Base-by-base conservation (phyloP, 35 echinoderm and acorn worm species). In the Anneissia japonica region DNA sequence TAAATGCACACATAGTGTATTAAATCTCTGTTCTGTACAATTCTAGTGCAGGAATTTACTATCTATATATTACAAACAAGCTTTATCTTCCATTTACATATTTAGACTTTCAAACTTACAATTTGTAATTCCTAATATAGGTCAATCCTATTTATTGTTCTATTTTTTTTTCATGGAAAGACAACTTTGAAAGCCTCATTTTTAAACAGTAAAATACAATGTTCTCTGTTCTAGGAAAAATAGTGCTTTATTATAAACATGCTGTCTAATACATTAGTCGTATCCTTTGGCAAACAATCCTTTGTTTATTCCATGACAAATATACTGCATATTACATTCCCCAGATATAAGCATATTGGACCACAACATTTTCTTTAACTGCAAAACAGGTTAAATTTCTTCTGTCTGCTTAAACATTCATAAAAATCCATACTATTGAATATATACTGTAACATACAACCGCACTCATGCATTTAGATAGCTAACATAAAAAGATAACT, bases 121-220 rank as follows among this genome's bases (percentile, higher is more conserved):
- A 64, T 23, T 19, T 9, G 51, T 64, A 9, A 64, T 26, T 19
- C 51, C 51, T 64, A 23, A 64, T 19, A 64, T 9, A 64, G 51
- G 51, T 23, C 19, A 23, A 26, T 19, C 51, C 51, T 26, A 12
- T n/a, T 19, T 26, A 64, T 64, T 64, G 51, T 64, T 64, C 51
- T 64, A 64, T 64, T n/a, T n/a, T n/a, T n/a, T n/a, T n/a, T 64
- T 19, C 51, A 23, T 64, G 51, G 51, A 64, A 64, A 64, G 51
- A 64, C 51, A 64, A 64, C 2, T 64, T 64, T 64, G 51, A 64
- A 64, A 64, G 51, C 51, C 51, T 64, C 51, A n/a, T n/a, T n/a
- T n/a, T n/a, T n/a, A n/a, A n/a, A n/a, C n/a, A 64, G 51, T 64
- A 64, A 64, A 64, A 64, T 64, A 64, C 51, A 64, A 64, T 43